These are phyloP conservation scores for Procapra przewalskii DNA, from an alignment of 2,113 vertebrate genomes.

Conservation along the genomic window DNA sequence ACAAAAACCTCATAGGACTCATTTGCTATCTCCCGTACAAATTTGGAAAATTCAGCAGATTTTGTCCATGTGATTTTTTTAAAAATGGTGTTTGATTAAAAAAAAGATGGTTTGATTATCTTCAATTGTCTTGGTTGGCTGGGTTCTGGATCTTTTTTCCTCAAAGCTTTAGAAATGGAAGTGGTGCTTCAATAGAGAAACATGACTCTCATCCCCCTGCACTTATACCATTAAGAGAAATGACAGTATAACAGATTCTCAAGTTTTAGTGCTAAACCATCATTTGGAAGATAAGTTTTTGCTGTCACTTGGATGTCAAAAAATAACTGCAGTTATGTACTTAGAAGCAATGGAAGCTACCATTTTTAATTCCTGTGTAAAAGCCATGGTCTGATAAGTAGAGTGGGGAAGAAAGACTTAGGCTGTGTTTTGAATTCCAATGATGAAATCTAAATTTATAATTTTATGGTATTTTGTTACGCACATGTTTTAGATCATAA, in stretches of 20 bases:
- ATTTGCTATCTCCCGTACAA: neutral
- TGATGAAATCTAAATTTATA: slow-evolving; percentile 4
- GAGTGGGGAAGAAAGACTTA: neutral
- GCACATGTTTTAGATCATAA: neutral
- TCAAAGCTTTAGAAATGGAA: neutral
- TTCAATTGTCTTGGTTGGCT: neutral
- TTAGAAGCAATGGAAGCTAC: neutral
- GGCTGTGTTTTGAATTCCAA: slow-evolving; percentile 9
- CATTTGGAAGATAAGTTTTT: neutral
- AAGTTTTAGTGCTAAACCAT: neutral
- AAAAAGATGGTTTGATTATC: neutral
- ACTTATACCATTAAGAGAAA: neutral
- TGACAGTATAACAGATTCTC: neutral
- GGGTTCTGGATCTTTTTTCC: neutral
- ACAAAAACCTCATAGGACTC: neutral
- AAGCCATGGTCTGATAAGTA: neutral
- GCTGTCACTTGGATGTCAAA: neutral
- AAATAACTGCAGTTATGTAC: neutral
- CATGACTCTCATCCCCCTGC: neutral
- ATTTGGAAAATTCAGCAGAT: neutral
- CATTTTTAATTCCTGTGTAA: neutral
- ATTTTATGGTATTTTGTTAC: slow-evolving; percentile 27
- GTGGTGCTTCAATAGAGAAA: neutral
- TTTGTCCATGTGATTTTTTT: neutral
- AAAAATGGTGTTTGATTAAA: neutral